Conservation (phyloP, 2,888 invertebrate genomes). For the Perizoma affinitatum region DNA sequence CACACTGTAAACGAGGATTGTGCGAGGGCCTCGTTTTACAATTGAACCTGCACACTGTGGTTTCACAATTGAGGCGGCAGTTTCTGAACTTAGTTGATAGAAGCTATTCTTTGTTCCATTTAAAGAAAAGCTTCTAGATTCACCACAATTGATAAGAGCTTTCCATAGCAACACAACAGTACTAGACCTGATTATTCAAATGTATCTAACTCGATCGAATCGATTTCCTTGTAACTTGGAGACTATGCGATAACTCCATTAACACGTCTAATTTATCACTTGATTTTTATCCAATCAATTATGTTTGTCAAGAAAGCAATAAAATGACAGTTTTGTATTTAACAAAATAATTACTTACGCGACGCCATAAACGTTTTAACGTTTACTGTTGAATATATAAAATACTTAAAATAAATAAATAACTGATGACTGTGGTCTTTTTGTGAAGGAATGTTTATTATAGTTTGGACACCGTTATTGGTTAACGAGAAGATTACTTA, state of each 20-base stretch:
- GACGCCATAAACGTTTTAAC: slow-evolving; percentile 51
- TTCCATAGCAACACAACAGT: slow-evolving; percentile 42
- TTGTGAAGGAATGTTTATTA: slow-evolving; percentile 47
- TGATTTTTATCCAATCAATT: slow-evolving; percentile 55
- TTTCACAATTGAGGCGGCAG: too few relatives aligned
- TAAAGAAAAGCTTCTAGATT: slow-evolving; percentile 6
- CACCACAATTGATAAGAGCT: slow-evolving; percentile 49
- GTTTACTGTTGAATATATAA: slow-evolving; percentile 50
- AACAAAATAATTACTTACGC: slow-evolving; percentile 57
- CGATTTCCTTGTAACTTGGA: slow-evolving; percentile 44
- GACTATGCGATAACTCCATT: slow-evolving; percentile 51
- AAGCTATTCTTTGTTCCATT: background rate
- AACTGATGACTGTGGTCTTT: slow-evolving; percentile 27
- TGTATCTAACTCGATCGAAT: slow-evolving; percentile 43
- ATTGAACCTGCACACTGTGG: too few relatives aligned
- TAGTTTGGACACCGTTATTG: slow-evolving; percentile 55
- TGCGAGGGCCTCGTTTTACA: too few relatives aligned
- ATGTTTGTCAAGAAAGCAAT: too few relatives aligned
- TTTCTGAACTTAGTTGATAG: too few relatives aligned
- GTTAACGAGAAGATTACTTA: slow-evolving; percentile 61
- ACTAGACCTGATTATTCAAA: slow-evolving; percentile 42
- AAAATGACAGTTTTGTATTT: too few relatives aligned
- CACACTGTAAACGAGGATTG: too few relatives aligned
- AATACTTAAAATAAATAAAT: slow-evolving; percentile 43
- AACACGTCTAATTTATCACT: slow-evolving; percentile 53